These are phyloP conservation scores for Cyanocitta stelleri DNA, from an alignment of 2,113 vertebrate genomes.

Conservation along the genomic window DNA sequence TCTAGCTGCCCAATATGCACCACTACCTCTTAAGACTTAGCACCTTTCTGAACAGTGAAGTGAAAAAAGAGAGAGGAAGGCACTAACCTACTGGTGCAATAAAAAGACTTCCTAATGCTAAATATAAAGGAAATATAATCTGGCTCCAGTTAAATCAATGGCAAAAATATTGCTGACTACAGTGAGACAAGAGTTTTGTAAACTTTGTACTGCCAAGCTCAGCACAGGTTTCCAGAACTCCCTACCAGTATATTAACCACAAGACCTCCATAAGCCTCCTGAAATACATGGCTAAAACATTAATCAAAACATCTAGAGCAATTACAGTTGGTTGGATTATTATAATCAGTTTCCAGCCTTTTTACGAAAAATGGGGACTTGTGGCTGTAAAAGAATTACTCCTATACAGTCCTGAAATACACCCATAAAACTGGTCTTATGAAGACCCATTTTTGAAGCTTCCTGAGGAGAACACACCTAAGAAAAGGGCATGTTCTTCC, in stretches of 20 bases:
- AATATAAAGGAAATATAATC: background rate
- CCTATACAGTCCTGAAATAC: background rate
- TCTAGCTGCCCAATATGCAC: background rate
- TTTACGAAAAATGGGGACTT: background rate
- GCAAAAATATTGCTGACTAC: conserved; percentile 35
- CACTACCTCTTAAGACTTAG: background rate
- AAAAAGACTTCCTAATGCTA: background rate
- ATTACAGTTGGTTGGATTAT: background rate
- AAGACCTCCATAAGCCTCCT: background rate
- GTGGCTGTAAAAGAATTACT: background rate
- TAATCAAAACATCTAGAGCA: background rate
- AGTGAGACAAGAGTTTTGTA: background rate
- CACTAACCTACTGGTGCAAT: background rate
- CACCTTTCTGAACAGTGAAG: background rate
- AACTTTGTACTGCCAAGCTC: background rate
- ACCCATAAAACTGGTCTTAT: background rate
- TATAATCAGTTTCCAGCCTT: background rate
- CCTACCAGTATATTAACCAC: background rate
- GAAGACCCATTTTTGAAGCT: background rate
- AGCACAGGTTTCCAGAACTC: background rate
- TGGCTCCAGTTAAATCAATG: background rate
- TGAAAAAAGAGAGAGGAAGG: background rate
- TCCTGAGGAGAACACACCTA: background rate
- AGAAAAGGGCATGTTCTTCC: background rate
- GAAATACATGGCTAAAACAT: background rate